These are phyloP conservation scores for Sparidentex hasta DNA, from an alignment of 2,797 vertebrate species.

Conservation along the genomic window DNA sequence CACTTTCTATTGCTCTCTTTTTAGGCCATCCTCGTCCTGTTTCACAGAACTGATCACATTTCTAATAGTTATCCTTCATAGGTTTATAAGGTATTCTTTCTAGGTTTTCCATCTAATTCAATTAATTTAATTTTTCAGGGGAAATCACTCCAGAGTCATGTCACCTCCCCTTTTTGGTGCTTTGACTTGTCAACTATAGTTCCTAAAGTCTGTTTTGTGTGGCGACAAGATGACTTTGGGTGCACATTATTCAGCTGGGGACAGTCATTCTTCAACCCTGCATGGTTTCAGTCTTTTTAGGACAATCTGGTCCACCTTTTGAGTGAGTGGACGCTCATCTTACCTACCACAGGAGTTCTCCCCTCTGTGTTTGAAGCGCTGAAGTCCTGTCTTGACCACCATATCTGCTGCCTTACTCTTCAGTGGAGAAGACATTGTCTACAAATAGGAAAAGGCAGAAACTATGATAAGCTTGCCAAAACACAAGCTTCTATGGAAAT, in stretches of 20 bases:
- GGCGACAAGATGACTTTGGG: background rate
- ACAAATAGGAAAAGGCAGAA: background rate
- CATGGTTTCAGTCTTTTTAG: background rate
- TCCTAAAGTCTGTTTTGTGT: background rate
- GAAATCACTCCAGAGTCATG: background rate
- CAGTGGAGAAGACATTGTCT: background rate
- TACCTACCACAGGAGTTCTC: background rate
- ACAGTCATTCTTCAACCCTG: background rate
- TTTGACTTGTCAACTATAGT: background rate
- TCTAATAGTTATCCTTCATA: too few species aligned
- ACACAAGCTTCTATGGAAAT: background rate
- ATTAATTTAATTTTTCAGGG: background rate
- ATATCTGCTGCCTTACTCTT: background rate
- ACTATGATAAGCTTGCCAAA: background rate
- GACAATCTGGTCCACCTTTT: background rate
- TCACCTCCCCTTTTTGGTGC: background rate
- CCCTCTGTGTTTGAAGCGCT: background rate
- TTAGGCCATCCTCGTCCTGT: background rate
- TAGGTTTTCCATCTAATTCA: background rate
- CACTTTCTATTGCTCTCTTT: too few species aligned
- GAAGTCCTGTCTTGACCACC: background rate
- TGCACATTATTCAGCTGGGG: background rate
- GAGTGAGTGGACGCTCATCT: slow-evolving; percentile 13
- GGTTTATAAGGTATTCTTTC: background rate
- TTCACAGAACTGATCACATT: background rate